Conservation (phyloP, 2,797 vertebrate genomes). For the Rhinophrynus dorsalis region DNA sequence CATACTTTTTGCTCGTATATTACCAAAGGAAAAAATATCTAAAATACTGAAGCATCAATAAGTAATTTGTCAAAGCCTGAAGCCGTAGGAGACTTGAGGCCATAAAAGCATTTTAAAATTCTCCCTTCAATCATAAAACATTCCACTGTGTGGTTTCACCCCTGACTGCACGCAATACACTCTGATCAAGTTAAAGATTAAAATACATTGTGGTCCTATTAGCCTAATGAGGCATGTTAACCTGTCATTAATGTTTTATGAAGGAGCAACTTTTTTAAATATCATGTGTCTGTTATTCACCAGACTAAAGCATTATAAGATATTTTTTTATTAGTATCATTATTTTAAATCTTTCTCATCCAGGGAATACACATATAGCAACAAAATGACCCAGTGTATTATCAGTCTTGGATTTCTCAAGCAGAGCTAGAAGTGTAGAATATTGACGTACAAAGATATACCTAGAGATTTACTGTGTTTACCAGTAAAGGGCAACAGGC, state of each 20-base stretch:
- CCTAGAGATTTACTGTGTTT: too few species aligned
- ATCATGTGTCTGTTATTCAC: not conserved
- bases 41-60: conserved; percentile 1
- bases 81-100: not conserved
- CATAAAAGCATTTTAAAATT: conserved; percentile 6
- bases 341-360: too few species aligned
- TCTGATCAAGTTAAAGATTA: conserved; percentile 44
- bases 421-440: too few species aligned
- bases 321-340: too few species aligned
- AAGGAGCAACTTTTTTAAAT: conserved; percentile 20
- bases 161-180: conserved; percentile 19
- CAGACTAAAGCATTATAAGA: not conserved
- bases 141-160: conserved; percentile 33
- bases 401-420: too few species aligned
- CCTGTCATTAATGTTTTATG: conserved; percentile 43
- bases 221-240: conserved; percentile 41
- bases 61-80: conserved; percentile 8
- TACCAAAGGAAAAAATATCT: not conserved
- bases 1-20: too few species aligned
- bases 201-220: conserved; percentile 35
- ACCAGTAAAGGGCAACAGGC: too few species aligned
- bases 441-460: too few species aligned
- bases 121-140: conserved; percentile 26
- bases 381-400: too few species aligned
- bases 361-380: too few species aligned